Conservation (phyloP, 2,888 invertebrate genomes). For the Lomographa bimaculata region DNA sequence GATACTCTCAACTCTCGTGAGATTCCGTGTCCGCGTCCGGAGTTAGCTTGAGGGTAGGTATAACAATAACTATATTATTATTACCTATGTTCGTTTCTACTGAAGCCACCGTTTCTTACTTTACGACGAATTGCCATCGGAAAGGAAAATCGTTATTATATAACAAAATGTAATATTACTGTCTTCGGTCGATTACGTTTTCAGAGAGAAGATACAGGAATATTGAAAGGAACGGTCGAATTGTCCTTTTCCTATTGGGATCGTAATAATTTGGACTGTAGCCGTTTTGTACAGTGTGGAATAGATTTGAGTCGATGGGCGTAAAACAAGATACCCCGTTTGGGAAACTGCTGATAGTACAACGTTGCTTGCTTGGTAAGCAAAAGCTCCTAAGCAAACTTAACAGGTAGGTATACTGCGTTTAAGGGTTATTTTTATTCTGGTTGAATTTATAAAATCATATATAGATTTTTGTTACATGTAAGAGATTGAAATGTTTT, state of each 20-base stretch:
- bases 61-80: conserved; percentile 75
- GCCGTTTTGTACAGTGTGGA: conserved; percentile 54
- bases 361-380: conserved; percentile 21
- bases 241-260: conserved; percentile 59
- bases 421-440: conserved; percentile 10
- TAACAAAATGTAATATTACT: conserved; percentile 64
- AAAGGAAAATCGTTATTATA: conserved; percentile 69
- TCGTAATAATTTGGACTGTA: conserved; percentile 56
- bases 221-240: conserved; percentile 60
- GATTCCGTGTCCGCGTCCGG: conserved; percentile 38
- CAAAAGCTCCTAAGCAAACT: conserved; percentile 24
- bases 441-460: too few relatives aligned
- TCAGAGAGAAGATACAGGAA: conserved; percentile 58
- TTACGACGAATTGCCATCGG: conserved; percentile 70
- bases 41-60: conserved; percentile 61
- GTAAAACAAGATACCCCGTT: conserved; percentile 30
- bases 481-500: too few relatives aligned
- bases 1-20: conserved; percentile 35
- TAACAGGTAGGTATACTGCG: conserved; percentile 2
- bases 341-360: conserved; percentile 18
- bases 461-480: too few relatives aligned
- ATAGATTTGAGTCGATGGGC: conserved; percentile 43
- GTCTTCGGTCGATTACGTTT: conserved; percentile 61
- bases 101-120: conserved; percentile 63
- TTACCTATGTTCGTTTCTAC: conserved; percentile 68